These are phyloP conservation scores for Sebastiscus albofasciatus DNA, from an alignment of 2,797 vertebrate genomes.

Conservation along the genomic window DNA sequence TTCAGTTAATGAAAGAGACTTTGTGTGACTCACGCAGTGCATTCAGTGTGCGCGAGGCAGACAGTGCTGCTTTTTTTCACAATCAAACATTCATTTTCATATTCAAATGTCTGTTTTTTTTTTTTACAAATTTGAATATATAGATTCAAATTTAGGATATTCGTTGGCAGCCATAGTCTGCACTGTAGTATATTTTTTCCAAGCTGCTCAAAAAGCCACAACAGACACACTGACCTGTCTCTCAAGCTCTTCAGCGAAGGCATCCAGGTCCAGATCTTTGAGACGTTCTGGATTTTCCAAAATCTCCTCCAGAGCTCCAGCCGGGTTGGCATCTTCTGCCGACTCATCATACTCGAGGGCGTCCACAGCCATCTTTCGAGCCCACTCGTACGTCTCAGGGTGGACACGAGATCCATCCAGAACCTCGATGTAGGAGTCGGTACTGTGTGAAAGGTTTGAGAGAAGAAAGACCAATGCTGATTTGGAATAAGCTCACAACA, in stretches of 20 bases:
- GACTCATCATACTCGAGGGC: conserved; percentile 98
- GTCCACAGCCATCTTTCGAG: conserved; percentile 98
- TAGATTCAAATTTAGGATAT: not conserved
- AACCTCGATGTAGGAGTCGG: conserved; percentile 98
- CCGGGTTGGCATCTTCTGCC: conserved; percentile 97
- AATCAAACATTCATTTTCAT: no score
- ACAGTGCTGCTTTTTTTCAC: accelerated
- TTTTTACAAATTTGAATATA: not conserved
- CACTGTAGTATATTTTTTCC: not conserved
- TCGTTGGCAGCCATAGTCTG: not conserved
- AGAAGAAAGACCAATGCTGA: not conserved
- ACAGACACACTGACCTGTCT: conserved; percentile 87
- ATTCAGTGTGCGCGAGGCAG: no score
- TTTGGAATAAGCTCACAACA: not conserved
- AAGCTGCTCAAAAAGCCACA: not conserved
- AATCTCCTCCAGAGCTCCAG: conserved; percentile 97
- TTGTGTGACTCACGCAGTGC: accelerated
- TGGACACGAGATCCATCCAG: conserved; percentile 97
- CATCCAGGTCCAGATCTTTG: conserved; percentile 97
- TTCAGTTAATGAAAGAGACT: no score
- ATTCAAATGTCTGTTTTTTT: not conserved
- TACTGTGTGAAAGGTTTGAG: conserved; percentile 78
- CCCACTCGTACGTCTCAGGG: conserved; percentile 99
- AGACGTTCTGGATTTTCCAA: conserved; percentile 97
- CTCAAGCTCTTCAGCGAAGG: conserved; percentile 98